Evolutionary conservation across 2,113 vertebrate species (phyloP).

Genomic region (Malurus alboscapulatus): DNA sequence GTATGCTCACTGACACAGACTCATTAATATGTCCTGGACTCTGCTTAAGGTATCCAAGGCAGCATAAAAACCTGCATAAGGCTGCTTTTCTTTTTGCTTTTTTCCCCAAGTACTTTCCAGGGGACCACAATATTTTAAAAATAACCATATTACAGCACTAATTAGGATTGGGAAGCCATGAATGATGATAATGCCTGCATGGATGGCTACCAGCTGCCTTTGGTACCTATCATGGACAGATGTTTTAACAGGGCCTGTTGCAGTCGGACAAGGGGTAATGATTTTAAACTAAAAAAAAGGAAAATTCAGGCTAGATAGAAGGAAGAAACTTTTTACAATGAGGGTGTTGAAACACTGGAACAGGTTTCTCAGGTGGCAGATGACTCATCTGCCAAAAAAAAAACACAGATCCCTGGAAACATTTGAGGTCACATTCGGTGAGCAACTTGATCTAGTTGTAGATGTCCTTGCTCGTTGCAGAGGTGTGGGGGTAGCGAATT

Average conservation of each 20-base stretch:
- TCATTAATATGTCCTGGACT: background rate
- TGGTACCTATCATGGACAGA: background rate
- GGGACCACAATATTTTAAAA: background rate
- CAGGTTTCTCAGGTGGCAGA: background rate
- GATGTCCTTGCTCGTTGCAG: background rate
- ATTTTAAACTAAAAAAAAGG: background rate
- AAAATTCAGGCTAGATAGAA: background rate
- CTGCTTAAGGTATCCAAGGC: background rate
- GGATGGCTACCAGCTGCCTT: background rate
- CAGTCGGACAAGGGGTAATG: background rate
- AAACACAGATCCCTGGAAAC: background rate
- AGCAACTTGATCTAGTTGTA: background rate
- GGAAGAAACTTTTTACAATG: background rate
- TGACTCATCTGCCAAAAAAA: background rate
- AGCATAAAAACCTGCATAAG: background rate
- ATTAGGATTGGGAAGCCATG: background rate
- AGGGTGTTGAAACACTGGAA: background rate
- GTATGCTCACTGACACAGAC: background rate
- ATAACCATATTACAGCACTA: background rate
- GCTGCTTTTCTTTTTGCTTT: background rate
- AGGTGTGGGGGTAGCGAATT: background rate
- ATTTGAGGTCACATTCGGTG: background rate
- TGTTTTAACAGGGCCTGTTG: background rate
- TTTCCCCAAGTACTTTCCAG: fast-evolving
- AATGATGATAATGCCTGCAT: background rate